A percentile compares a stretch with the other conserved stretches of the same genome.
These are phyloP conservation scores for Diabrotica undecimpunctata DNA, from an alignment of 1,140 invertebrate genomes.

Conservation along the genomic window DNA sequence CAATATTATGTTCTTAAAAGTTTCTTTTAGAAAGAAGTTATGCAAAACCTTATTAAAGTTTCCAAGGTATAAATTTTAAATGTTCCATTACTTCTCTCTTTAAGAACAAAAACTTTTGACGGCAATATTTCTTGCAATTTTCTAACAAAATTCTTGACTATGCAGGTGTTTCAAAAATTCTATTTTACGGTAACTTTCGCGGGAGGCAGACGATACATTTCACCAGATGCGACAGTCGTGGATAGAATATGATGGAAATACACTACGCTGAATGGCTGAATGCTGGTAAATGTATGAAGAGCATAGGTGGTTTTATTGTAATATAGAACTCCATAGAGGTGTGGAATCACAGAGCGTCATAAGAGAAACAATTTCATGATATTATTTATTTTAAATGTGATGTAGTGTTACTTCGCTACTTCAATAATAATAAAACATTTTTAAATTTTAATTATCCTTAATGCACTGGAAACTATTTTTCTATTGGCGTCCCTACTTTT, in stretches of 20 bases:
- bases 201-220: not conserved
- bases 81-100: not conserved
- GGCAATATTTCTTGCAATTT: not conserved
- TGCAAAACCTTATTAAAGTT: slow-evolving; percentile 1
- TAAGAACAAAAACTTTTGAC: not conserved
- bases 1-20: not conserved
- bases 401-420: too few species aligned
- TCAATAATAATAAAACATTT: too few species aligned
- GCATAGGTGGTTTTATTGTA: not conserved
- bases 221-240: not conserved
- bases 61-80: slow-evolving; percentile 1
- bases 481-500: too few species aligned
- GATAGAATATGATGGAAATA: slow-evolving; percentile 2
- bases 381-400: too few species aligned
- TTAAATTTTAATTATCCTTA: too few species aligned
- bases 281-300: not conserved
- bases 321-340: too few species aligned
- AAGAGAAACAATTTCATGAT: too few species aligned
- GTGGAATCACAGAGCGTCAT: too few species aligned
- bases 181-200: not conserved
- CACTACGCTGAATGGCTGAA: not conserved
- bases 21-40: not conserved
- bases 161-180: slow-evolving; percentile 2
- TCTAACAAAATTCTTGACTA: not conserved
- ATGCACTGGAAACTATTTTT: too few species aligned